A percentile compares a stretch with the other conserved stretches of the same genome.
phyloP scores from a whole-genome alignment of 30 jellyfish, hydroid and myxozoan species.

The Calvadosia cruxmelitensis region DNA sequence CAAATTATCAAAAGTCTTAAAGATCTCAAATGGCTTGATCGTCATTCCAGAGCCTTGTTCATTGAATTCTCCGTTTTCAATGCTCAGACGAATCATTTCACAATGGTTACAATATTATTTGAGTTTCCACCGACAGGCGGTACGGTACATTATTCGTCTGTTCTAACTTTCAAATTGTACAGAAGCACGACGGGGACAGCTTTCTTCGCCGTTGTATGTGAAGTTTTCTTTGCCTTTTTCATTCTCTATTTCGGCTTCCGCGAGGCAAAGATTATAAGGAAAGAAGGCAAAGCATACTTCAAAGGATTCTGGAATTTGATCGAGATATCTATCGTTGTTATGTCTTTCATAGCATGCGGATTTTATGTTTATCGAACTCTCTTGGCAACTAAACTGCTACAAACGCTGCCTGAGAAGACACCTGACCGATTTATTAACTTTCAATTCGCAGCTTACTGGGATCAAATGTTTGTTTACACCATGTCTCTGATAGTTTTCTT shows the following conservation, averaged over 20 bases:
- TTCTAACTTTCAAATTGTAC: slow-evolving; percentile 75
- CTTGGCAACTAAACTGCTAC: slow-evolving; percentile 61
- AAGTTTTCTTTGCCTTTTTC: slow-evolving; percentile 58
- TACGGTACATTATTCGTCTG: slow-evolving; percentile 50
- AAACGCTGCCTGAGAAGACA: slow-evolving; percentile 54
- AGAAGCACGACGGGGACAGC: slow-evolving; percentile 74
- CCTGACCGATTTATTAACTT: slow-evolving; percentile 78
- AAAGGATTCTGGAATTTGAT: slow-evolving; percentile 87
- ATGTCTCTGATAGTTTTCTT: slow-evolving; percentile 85
- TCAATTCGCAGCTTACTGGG: slow-evolving; percentile 95
- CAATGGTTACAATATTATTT: slow-evolving; percentile 58
- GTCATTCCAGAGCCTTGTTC: slow-evolving; percentile 84
- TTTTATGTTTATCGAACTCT: slow-evolving; percentile 63
- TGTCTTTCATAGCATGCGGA: slow-evolving; percentile 80
- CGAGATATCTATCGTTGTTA: slow-evolving; percentile 43
- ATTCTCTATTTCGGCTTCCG: slow-evolving; percentile 54
- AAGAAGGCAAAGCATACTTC: slow-evolving; percentile 46
- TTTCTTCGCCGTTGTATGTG: slow-evolving; percentile 59
- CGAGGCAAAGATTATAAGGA: slow-evolving; percentile 42
- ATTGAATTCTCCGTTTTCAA: slow-evolving; percentile 85
- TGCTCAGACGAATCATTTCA: slow-evolving; percentile 68
- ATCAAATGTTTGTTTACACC: slow-evolving; percentile 43
- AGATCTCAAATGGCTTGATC: slow-evolving; percentile 68
- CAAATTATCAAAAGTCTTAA: slow-evolving; percentile 27
- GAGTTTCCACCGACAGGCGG: slow-evolving; percentile 98